Evolutionary conservation across 2,113 vertebrate genomes (phyloP).

Genomic region (Gasterosteus nipponicus): DNA sequence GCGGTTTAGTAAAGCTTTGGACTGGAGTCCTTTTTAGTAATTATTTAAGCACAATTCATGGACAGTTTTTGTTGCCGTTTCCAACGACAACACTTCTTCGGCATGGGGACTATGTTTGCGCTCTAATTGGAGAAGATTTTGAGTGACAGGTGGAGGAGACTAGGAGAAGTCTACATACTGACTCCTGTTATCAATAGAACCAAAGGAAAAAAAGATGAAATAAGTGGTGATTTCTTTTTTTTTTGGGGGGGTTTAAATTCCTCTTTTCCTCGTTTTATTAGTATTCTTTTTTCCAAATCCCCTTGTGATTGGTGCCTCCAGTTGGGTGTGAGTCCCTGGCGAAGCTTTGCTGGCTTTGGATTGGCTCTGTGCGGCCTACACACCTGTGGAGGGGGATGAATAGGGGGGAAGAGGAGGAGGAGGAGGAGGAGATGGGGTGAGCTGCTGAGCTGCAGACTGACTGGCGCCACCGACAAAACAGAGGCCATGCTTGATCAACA

Average conservation of each 20-base stretch:
- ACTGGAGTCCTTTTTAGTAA: constrained; percentile 84
- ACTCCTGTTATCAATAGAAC: constrained; percentile 55
- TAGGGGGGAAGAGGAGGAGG: constrained; percentile 79
- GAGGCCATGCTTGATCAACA: constrained; percentile 97
- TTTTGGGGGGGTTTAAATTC: constrained; percentile 68
- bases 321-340: constrained; percentile 82
- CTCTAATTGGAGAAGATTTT: constrained; percentile 16
- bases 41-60: constrained; percentile 76
- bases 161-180: constrained; percentile 34
- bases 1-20: constrained; percentile 94
- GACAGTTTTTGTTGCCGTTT: constrained; percentile 55
- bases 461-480: constrained; percentile 94
- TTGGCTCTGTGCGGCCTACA: constrained; percentile 86
- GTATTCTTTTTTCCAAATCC: constrained; percentile 68
- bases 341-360: constrained; percentile 88
- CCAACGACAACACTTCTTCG: constrained; percentile 27
- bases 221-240: constrained; percentile 78
- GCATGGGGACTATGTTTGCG: constrained; percentile 34
- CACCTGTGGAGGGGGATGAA: constrained; percentile 98
- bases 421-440: constrained; percentile 81
- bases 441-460: constrained; percentile 90
- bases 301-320: constrained; percentile 84
- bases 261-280: constrained; percentile 62
- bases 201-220: constrained; percentile 50
- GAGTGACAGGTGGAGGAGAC: constrained; percentile 19